These are phyloP conservation scores for Drosophila ambigua DNA, from an alignment of 1,140 invertebrate genomes.

Conservation along the genomic window DNA sequence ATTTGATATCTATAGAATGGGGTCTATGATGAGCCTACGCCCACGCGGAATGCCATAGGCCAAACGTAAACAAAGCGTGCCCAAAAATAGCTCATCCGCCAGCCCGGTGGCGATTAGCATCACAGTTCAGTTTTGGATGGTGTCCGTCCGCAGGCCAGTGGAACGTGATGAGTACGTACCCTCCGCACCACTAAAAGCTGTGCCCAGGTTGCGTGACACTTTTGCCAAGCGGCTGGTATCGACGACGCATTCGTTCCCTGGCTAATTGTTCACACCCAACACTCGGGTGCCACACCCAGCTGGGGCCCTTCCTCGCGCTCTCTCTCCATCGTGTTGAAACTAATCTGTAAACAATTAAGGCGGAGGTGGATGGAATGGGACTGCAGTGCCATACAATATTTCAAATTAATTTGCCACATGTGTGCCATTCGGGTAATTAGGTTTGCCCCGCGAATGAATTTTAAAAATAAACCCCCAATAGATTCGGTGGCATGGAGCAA, in stretches of 20 bases:
- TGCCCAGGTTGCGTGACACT: conserved; percentile 68
- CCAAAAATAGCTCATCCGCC: conserved; percentile 64
- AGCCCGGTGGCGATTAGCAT: conserved; percentile 57
- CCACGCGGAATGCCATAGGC: conserved; percentile 50
- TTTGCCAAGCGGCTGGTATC: conserved; percentile 58
- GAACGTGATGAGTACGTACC: conserved; percentile 54
- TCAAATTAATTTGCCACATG: conserved; percentile 75
- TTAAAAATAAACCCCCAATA: conserved; percentile 4
- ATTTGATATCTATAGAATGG: conserved; percentile 26
- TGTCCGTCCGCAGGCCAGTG: conserved; percentile 3
- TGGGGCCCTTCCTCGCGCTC: not conserved
- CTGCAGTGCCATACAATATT: conserved; percentile 36
- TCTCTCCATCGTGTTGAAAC: conserved; percentile 39
- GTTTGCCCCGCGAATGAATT: conserved; percentile 38
- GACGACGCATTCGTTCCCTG: conserved; percentile 44
- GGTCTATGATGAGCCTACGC: conserved; percentile 38
- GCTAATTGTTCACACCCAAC: conserved; percentile 76
- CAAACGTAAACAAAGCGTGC: conserved; percentile 68
- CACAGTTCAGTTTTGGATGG: not conserved
- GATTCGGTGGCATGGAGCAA: not conserved
- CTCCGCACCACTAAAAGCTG: not conserved
- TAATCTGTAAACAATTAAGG: conserved; percentile 77
- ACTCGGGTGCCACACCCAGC: conserved; percentile 55
- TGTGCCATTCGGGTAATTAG: conserved; percentile 69
- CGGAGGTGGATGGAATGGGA: conserved; percentile 16